Evolutionary conservation across 2,113 vertebrate species (phyloP), one percentile per base, ranked within the genome.

Genomic region (Polypterus senegalus): DNA sequence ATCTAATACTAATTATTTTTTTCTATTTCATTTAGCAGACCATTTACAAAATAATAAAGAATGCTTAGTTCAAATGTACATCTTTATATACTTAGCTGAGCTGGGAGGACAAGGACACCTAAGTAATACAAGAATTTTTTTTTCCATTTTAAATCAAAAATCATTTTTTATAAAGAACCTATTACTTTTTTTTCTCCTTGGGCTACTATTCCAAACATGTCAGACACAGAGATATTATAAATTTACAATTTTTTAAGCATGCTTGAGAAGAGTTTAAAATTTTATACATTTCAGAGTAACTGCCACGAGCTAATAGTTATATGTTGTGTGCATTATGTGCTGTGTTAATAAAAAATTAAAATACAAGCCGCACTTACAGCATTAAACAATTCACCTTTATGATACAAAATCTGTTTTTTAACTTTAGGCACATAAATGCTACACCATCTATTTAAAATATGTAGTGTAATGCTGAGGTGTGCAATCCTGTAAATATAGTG

Each of bases 281-380:
- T 46, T 47, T 46, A 52, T 62, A 59, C 71, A 59, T 55, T 74
- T 65, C 62, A 65, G 74, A 69, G 3, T 60, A 66, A 69, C 61
- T 65, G 58, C 61, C 65, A 57, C 61, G 49, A 65, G 76, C 67
- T 75, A 77, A 68, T 74, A 69, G 73, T 78, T 76, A 67, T 73
- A 74, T 77, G 72, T 74, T 65, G 66, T 76, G 62, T 80, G 78
- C 52, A 69, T 79, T 5, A 81, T 82, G 77, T 85, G 81, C 75
- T 58, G 83, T 87, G 83, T 80, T 81, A 71, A 74, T 73, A 79
- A 78, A 76, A 79, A 73, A 59, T 67, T 68, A 66, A 76, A 66
- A 75, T 79, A 81, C 81, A 74, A 81, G 72, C 69, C 75, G 70
- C 70, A 65, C 52, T 11, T 46, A 47, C 62, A 62, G 52, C 57